Evolutionary conservation across 2,888 invertebrate species (phyloP).

Genomic region (Melanotus villosus): DNA sequence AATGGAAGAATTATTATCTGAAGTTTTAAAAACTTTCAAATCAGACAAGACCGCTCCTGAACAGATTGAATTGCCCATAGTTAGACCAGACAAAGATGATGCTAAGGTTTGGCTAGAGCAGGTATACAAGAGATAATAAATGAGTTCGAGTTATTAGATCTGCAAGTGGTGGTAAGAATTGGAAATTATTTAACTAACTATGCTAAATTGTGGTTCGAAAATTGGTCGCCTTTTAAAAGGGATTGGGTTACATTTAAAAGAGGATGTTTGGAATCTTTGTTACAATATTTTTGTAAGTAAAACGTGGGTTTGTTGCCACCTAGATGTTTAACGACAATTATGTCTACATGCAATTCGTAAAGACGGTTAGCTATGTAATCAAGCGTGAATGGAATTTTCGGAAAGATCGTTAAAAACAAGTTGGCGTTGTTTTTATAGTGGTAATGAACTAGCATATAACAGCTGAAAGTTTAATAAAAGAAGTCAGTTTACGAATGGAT

Average conservation of each 20-base stretch:
- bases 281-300: too few relatives aligned
- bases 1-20: conserved; percentile 11
- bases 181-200: conserved; percentile 18
- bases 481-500: too few relatives aligned
- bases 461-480: too few relatives aligned
- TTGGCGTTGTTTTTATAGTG: too few relatives aligned
- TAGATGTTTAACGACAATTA: too few relatives aligned
- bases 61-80: conserved; percentile 9
- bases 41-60: neutral
- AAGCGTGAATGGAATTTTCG: too few relatives aligned
- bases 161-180: conserved; percentile 19
- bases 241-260: conserved; percentile 49
- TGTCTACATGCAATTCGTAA: too few relatives aligned
- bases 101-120: conserved; percentile 1
- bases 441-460: too few relatives aligned
- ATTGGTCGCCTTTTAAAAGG: conserved; percentile 46
- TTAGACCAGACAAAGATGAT: conserved; percentile 2
- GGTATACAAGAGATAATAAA: conserved; percentile 27
- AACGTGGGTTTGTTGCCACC: too few relatives aligned
- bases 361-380: too few relatives aligned
- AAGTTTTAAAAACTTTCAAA: conserved; percentile 8
- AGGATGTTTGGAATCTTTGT: too few relatives aligned
- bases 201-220: conserved; percentile 25
- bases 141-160: conserved; percentile 22
- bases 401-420: too few relatives aligned